Percentiles rank a stretch among this genome's conserved stretches.
phyloP scores from a whole-genome alignment of 2,113 vertebrate species.

The Beaufortia kweichowensis region DNA sequence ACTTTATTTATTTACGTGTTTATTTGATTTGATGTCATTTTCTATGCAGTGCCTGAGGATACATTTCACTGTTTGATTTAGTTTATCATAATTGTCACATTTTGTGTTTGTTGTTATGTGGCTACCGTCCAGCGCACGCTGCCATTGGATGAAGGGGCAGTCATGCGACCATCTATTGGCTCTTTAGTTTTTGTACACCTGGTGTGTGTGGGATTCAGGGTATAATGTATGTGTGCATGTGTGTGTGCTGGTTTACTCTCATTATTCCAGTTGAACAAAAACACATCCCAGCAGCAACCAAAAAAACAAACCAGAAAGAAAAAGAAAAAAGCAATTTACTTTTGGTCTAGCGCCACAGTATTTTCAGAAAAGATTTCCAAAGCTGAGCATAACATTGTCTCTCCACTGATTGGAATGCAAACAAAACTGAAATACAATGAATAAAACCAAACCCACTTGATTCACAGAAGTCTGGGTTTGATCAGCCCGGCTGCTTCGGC shows the following conservation, averaged over 20 bases:
- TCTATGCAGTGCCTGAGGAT: no score
- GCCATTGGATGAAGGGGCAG: conserved; percentile 17
- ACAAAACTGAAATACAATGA: conserved; percentile 71
- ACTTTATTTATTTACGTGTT: no score
- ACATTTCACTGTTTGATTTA: no score
- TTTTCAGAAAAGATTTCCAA: conserved; percentile 56
- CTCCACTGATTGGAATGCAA: conserved; percentile 68
- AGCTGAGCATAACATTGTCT: conserved; percentile 63
- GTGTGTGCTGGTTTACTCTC: conserved; percentile 26
- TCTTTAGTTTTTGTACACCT: conserved; percentile 25
- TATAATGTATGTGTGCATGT: conserved; percentile 7
- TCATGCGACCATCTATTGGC: conserved; percentile 4
- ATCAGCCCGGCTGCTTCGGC: conserved; percentile 56
- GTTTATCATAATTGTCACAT: neutral
- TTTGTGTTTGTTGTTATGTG: neutral
- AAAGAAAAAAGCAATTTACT: conserved; percentile 66
- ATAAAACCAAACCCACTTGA: conserved; percentile 67
- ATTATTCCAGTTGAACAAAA: conserved; percentile 50
- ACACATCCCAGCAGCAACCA: conserved; percentile 38
- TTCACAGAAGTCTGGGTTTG: conserved; percentile 60
- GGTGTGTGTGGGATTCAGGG: neutral
- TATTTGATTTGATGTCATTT: no score
- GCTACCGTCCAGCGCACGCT: neutral
- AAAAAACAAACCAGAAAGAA: conserved; percentile 37
- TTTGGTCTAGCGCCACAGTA: conserved; percentile 54